phyloP scores from a whole-genome alignment of 2,888 invertebrate species.

The Plebejus argus region DNA sequence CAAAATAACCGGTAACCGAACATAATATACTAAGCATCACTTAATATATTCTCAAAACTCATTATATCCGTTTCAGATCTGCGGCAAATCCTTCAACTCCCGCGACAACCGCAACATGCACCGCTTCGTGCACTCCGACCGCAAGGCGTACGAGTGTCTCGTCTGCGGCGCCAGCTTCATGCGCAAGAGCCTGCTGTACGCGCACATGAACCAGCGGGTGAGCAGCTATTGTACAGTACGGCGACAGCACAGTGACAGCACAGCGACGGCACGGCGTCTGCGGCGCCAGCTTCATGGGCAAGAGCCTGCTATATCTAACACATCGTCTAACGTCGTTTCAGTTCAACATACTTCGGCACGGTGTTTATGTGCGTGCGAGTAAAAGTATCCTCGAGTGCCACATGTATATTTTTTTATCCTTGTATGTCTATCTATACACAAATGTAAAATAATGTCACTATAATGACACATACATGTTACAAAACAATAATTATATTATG shows the following conservation, averaged over 20 bases:
- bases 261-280: no score
- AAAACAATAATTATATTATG: conserved; percentile 30
- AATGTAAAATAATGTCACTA: no score
- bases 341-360: no score
- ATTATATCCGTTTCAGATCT: conserved; percentile 76
- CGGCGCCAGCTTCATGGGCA: no score
- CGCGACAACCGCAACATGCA: conserved; percentile 92
- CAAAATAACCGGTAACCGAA: no score
- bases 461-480: neutral
- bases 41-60: neutral
- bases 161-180: conserved; percentile 91
- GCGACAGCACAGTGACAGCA: neutral
- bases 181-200: conserved; percentile 88
- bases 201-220: conserved; percentile 87
- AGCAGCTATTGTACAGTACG: conserved; percentile 39
- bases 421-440: no score
- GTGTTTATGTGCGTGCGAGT: no score
- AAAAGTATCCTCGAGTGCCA: no score
- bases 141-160: conserved; percentile 92
- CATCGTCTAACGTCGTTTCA: no score
- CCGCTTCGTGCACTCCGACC: conserved; percentile 91
- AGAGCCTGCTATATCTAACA: no score
- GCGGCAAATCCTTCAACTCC: conserved; percentile 91
- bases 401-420: no score
- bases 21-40: neutral